Base-by-base conservation (phyloP, 2,888 invertebrate species). In the Brachyptera putata region DNA sequence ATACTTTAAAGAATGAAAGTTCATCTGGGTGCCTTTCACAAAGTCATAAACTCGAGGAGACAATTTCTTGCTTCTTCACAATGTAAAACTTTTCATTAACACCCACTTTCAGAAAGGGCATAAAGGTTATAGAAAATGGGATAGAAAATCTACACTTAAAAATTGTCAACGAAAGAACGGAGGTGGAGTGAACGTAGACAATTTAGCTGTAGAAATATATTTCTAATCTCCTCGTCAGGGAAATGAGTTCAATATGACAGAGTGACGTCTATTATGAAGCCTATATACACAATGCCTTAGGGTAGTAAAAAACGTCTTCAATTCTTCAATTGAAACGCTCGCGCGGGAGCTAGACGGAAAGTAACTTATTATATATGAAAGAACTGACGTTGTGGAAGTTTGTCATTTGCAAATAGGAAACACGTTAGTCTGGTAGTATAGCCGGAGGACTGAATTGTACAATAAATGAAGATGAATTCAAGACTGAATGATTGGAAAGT, bases 1-100 rank as follows among this genome's bases (percentile, higher is more conserved):
- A n/a, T n/a, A n/a, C n/a, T n/a, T n/a, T n/a, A n/a, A n/a, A n/a
- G n/a, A n/a, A n/a, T n/a, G n/a, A n/a, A n/a, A n/a, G n/a, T n/a
- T n/a, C n/a, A n/a, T n/a, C n/a, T n/a, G n/a, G 34, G 34, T 9
- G 34, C 34, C 13, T 9, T 7, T 13, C 13, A 30, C 11, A 30
- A 30, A 30, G 30, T 30, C 43, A 43, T 43, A 18, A 43, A 43
- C 43, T 43, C 43, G 2, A 16, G 18, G 3, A 18, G 16, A 43
- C 43, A 16, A 43, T 30, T 21, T 26, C 36, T 34, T 22, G 14
- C 34, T 48, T 18, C 13, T 11, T 7, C 30, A 13, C 21, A 34
- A 18, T 14, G 30, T 13, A 5, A 18, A 57, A 48, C 26, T 48
- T 57, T 57, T 48, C 48, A 57, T 57, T 48, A 57, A 30, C 57